These are phyloP conservation scores for Drosophila watanabei DNA, from an alignment of 1,140 invertebrate genomes.

Conservation along the genomic window DNA sequence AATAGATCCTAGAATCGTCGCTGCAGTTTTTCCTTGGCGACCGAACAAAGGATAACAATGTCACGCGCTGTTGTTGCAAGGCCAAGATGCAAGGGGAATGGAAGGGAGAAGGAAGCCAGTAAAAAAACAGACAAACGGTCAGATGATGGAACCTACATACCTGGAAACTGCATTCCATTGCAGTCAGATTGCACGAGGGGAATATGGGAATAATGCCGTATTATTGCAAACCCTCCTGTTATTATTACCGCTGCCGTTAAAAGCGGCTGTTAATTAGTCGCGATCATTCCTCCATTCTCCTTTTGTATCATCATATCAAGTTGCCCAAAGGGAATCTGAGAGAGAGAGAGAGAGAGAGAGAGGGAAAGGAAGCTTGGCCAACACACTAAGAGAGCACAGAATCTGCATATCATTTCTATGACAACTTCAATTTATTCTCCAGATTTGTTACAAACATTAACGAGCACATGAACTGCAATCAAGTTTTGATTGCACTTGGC, in stretches of 20 bases:
- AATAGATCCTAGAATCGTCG: conserved; percentile 44
- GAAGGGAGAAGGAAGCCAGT: conserved; percentile 5
- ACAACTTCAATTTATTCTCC: conserved; percentile 13
- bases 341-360: background rate
- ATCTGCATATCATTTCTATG: conserved; percentile 1
- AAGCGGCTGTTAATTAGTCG: conserved; percentile 17
- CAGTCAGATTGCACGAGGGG: conserved; percentile 18
- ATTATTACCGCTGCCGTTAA: background rate
- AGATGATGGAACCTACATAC: conserved; percentile 20
- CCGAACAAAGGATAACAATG: conserved; percentile 72
- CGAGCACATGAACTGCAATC: background rate
- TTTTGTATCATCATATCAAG: background rate
- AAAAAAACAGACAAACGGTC: conserved; percentile 14
- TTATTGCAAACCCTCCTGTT: background rate
- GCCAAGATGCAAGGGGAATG: conserved; percentile 20
- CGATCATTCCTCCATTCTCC: conserved; percentile 20
- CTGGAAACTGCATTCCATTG: conserved; percentile 40
- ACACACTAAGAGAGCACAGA: background rate
- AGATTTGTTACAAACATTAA: background rate
- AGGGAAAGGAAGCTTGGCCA: background rate
- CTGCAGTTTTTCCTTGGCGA: conserved; percentile 43
- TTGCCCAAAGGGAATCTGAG: background rate
- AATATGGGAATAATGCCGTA: background rate
- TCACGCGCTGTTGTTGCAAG: conserved; percentile 76
- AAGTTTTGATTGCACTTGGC: conserved; percentile 12